phyloP scores from a whole-genome alignment of 2,888 invertebrate species.

The Arge pagana region DNA sequence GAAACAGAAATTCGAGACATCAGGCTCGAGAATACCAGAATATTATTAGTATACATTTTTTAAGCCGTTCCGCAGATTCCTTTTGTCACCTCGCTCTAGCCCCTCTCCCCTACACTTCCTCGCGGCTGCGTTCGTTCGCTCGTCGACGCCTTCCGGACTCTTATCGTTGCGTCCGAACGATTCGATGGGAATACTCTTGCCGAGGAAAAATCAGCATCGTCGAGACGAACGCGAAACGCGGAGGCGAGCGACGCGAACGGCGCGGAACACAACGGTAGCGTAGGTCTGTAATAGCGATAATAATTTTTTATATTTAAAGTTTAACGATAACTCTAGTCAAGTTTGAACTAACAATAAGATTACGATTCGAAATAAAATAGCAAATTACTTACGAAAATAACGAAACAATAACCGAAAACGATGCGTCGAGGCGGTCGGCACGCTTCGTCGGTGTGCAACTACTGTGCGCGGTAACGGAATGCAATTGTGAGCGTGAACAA shows the following conservation, averaged over 20 bases:
- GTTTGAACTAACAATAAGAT: neutral
- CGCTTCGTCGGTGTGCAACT: too few species aligned
- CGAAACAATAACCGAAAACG: neutral
- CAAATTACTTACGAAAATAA: too few species aligned
- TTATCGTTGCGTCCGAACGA: too few species aligned
- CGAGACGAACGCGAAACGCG: neutral
- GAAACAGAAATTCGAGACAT: too few species aligned
- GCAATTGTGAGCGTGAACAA: too few species aligned
- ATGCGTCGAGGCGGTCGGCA: constrained; percentile 14
- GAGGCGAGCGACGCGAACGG: constrained; percentile 12
- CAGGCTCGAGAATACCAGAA: too few species aligned
- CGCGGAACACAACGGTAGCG: neutral
- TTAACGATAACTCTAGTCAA: constrained; percentile 6
- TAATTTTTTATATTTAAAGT: constrained; percentile 33
- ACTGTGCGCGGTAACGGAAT: too few species aligned
- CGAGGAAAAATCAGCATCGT: too few species aligned
- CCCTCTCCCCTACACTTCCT: neutral
- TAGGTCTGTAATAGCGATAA: constrained; percentile 36
- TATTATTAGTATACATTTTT: too few species aligned
- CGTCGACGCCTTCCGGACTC: constrained; percentile 8
- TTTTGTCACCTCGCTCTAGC: too few species aligned
- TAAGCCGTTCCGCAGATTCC: too few species aligned
- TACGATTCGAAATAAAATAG: neutral
- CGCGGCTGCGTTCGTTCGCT: constrained; percentile 1
- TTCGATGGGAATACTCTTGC: too few species aligned